Base-by-base conservation (phyloP, 2,888 invertebrate species). In the Gasteruption jaculator region DNA sequence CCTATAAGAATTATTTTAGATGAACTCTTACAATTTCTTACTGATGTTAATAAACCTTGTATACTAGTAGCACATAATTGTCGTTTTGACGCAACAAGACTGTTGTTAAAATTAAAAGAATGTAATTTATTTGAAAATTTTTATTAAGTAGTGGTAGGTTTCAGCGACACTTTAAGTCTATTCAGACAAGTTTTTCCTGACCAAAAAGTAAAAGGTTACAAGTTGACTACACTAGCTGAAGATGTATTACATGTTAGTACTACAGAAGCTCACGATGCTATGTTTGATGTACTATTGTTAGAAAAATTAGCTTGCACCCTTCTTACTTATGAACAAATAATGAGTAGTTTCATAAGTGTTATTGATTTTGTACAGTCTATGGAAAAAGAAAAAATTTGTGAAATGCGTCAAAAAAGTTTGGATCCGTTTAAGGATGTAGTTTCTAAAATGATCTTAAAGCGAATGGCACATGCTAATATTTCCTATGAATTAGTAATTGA, bases 1-100 rank as follows among this genome's bases (percentile, higher is more conserved):
- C 18, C 29, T 1, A 2, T 25, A 5, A 19, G 30, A 10, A 4
- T 6, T 1, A 45, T 37, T 5, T 37, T 48, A 4, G 26, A 14
- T 2, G 18, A 15, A 1, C 11, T 46, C 21, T 12, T 42, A 6
- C 11, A 5, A 1, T 43, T 22, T 24, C 14, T 48, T 4, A 6
- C n/a, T 5, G 19, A 1, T 8, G 30, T 43, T 5, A 15, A 19
- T 4, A 31, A 16, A 5, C 34, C 22, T 5, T 48, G 48, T 10
- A 31, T 48, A 2, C 24, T 48, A 10, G 40, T 45, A 5, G 48
- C 46, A 2, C 48, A 48, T 21, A 43, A 46, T 21, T 36, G 39
- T 27, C 19, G 36, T 2, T 48, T 48, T 26, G 48, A 48, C 14
- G 11, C 32, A 2, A 3, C 16, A 1, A 38, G 36, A 27, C 24